Conservation (phyloP, 2,888 invertebrate species). For the Pherbina coryleti region DNA sequence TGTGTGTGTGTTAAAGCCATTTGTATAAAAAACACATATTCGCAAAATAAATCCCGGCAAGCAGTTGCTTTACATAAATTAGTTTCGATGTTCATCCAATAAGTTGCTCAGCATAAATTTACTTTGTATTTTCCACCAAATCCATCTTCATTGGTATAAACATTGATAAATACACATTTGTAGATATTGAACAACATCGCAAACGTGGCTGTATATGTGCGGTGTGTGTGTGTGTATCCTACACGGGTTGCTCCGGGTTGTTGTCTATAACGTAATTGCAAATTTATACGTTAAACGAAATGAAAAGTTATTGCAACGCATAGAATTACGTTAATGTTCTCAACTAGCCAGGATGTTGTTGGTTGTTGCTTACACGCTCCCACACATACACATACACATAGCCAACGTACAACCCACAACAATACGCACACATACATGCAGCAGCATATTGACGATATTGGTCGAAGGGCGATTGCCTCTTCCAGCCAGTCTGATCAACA, state of each 20-base stretch:
- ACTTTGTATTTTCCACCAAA: neutral
- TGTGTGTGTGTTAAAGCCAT: conserved; percentile 27
- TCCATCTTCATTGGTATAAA: neutral
- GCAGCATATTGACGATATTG: neutral
- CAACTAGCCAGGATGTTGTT: neutral
- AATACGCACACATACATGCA: neutral
- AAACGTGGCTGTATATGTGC: neutral
- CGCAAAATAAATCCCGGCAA: no score
- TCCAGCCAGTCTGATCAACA: neutral
- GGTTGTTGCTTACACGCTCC: neutral
- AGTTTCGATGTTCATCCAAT: no score
- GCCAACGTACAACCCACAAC: neutral
- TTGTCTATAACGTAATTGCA: conserved; percentile 40
- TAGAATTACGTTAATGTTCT: conserved; percentile 41
- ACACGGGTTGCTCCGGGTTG: no score
- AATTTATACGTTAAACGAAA: conserved; percentile 45
- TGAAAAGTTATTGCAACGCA: conserved; percentile 45
- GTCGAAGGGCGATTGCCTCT: neutral
- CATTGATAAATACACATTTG: neutral
- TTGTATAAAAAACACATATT: neutral
- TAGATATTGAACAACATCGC: no score
- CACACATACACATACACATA: neutral
- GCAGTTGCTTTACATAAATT: no score
- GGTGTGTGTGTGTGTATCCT: neutral
- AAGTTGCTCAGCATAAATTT: neutral